Percentiles rank a stretch among this genome's conserved stretches.
Conservation (phyloP, 2,113 vertebrate genomes). For the Rafetus swinhoei region DNA sequence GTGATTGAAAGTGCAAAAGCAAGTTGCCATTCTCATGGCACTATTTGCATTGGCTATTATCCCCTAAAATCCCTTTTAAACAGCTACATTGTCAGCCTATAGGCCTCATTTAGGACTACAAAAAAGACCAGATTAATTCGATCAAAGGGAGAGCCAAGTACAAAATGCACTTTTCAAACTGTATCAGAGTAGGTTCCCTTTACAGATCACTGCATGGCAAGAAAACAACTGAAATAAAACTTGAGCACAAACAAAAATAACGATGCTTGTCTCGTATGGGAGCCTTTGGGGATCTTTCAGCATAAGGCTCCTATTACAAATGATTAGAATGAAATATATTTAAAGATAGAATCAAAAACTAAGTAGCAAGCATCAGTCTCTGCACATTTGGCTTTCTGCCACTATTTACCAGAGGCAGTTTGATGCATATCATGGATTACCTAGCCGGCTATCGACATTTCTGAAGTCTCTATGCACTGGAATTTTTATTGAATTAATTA, state of each 20-base stretch:
- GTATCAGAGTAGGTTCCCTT: conserved; percentile 84
- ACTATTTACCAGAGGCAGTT: conserved; percentile 1
- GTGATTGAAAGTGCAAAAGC: conserved; percentile 82
- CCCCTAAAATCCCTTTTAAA: conserved; percentile 87
- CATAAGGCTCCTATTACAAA: conserved; percentile 62
- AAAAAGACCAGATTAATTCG: conserved; percentile 87
- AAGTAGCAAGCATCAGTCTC: conserved; percentile 30
- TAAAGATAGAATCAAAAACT: conserved; percentile 66
- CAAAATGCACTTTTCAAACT: conserved; percentile 89
- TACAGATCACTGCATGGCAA: conserved; percentile 78
- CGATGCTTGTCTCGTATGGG: conserved; percentile 57
- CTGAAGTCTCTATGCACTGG: background rate
- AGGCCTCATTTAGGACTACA: conserved; percentile 85
- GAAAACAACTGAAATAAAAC: conserved; percentile 70
- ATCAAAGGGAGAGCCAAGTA: conserved; percentile 87
- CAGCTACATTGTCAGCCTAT: conserved; percentile 86
- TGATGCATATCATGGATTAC: background rate
- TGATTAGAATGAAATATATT: conserved; percentile 69
- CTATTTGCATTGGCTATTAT: conserved; percentile 89
- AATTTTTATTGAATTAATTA: conserved; percentile 20
- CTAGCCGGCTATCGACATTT: conserved; percentile 23
- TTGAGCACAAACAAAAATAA: conserved; percentile 65
- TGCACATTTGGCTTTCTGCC: conserved; percentile 16
- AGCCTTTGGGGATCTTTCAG: conserved; percentile 53
- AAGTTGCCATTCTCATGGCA: conserved; percentile 86